Evolutionary conservation across 1,140 invertebrate species (phyloP).

Genomic region (Pissodes strobi): DNA sequence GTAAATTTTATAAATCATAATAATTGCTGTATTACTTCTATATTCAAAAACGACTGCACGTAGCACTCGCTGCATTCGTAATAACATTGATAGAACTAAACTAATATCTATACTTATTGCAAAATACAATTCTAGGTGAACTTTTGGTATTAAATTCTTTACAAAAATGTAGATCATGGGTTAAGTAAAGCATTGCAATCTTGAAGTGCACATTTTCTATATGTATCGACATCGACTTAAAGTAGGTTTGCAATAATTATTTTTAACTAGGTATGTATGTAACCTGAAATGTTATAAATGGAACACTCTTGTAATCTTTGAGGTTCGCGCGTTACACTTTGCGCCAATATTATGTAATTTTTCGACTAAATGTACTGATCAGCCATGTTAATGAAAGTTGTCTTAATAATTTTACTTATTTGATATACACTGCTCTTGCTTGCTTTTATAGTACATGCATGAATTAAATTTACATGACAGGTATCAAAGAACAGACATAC

Average conservation of each 20-base stretch:
- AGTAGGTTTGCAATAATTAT: slow-evolving; percentile 35
- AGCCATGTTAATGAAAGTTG: slow-evolving; percentile 30
- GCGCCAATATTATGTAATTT: slow-evolving; percentile 27
- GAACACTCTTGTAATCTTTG: slow-evolving; percentile 29
- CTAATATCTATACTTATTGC: slow-evolving; percentile 1
- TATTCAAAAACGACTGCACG: too few species aligned
- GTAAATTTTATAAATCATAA: too few species aligned
- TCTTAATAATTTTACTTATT: slow-evolving; percentile 8
- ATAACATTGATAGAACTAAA: background rate
- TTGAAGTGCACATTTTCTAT: slow-evolving; percentile 33
- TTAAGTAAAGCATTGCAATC: slow-evolving; percentile 32
- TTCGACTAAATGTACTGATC: slow-evolving; percentile 18
- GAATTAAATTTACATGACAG: too few species aligned
- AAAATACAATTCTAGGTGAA: slow-evolving; percentile 16
- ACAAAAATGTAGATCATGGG: slow-evolving; percentile 33
- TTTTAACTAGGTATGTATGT: slow-evolving; percentile 33
- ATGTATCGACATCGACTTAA: slow-evolving; percentile 30
- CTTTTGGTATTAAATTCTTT: slow-evolving; percentile 19
- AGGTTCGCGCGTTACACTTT: slow-evolving; percentile 28
- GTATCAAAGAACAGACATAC: too few species aligned
- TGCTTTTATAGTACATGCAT: too few species aligned
- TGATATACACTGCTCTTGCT: slow-evolving; percentile 14
- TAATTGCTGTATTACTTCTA: too few species aligned
- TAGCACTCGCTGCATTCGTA: too few species aligned
- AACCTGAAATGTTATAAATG: slow-evolving; percentile 30